Conservation (phyloP, 2,797 vertebrate species). For the Cheracebus regulus region DNA sequence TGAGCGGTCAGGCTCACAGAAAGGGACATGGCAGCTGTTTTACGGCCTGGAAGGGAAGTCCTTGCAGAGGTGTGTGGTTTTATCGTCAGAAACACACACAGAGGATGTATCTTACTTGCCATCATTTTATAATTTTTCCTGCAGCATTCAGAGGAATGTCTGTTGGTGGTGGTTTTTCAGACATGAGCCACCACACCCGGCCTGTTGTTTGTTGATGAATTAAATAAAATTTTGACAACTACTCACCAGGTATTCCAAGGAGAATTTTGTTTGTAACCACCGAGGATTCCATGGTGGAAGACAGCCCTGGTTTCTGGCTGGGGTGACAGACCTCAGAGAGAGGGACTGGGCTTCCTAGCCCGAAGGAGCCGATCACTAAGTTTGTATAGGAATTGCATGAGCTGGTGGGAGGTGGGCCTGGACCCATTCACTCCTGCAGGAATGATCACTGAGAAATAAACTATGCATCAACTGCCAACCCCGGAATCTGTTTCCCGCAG, state of each 20-base stretch:
- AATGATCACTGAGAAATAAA: background rate
- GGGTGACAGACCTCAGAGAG: background rate
- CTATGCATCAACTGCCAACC: rapidly evolving
- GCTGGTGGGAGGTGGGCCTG: background rate
- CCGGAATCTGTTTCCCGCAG: background rate
- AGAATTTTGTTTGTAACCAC: background rate
- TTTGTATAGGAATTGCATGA: background rate
- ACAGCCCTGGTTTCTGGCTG: background rate
- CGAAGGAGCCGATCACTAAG: background rate
- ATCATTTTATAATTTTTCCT: background rate
- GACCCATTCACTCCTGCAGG: background rate
- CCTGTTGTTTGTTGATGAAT: background rate
- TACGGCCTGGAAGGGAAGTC: background rate
- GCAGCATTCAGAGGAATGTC: background rate
- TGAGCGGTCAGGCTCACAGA: background rate
- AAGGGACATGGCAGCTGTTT: too few species aligned
- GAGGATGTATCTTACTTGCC: background rate
- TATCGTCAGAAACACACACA: background rate
- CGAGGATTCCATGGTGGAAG: background rate
- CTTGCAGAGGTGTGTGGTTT: background rate
- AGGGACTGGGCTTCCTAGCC: background rate
- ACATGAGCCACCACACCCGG: background rate
- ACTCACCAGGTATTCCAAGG: background rate
- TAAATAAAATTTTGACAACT: background rate
- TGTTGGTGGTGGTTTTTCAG: background rate